phyloP scores from a whole-genome alignment of 1,140 invertebrate genomes.

The Sipha flava region DNA sequence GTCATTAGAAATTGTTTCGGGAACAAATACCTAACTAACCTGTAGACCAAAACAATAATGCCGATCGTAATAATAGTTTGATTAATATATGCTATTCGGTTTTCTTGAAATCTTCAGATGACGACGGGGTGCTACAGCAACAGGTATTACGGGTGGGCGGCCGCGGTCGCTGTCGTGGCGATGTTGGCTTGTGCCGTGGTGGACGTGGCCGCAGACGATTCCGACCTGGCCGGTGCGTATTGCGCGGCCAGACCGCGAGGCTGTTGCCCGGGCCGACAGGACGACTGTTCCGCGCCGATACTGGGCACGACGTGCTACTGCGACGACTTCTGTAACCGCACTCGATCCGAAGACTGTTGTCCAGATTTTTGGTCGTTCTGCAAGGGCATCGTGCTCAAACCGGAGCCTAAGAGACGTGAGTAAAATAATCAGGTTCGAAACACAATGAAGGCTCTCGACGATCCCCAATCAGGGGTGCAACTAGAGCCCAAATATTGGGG shows the following conservation, averaged over 20 bases:
- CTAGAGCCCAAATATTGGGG: no score
- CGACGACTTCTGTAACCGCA: slow-evolving; percentile 79
- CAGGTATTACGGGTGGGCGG: neutral
- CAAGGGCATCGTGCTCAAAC: slow-evolving; percentile 44
- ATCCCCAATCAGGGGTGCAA: no score
- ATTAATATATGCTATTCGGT: no score
- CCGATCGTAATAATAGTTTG: no score
- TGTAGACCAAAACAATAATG: no score
- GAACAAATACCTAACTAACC: no score
- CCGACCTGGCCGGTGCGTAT: slow-evolving; percentile 40
- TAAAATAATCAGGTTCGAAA: neutral
- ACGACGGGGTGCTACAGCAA: neutral
- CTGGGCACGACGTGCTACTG: slow-evolving; percentile 80
- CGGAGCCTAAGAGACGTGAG: neutral
- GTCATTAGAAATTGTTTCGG: no score
- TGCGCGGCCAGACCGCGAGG: slow-evolving; percentile 40
- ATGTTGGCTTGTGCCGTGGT: neutral
- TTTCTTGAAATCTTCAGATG: neutral
- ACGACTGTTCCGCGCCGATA: slow-evolving; percentile 67
- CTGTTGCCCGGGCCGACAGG: slow-evolving; percentile 62
- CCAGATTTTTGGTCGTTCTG: slow-evolving; percentile 74
- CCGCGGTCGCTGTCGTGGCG: neutral
- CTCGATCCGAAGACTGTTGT: slow-evolving; percentile 66
- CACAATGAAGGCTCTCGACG: no score
- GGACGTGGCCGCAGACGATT: neutral